A percentile compares a stretch with the other conserved stretches of the same genome.
Conservation (phyloP, 2,113 vertebrate genomes). For the Podilymbus podiceps region DNA sequence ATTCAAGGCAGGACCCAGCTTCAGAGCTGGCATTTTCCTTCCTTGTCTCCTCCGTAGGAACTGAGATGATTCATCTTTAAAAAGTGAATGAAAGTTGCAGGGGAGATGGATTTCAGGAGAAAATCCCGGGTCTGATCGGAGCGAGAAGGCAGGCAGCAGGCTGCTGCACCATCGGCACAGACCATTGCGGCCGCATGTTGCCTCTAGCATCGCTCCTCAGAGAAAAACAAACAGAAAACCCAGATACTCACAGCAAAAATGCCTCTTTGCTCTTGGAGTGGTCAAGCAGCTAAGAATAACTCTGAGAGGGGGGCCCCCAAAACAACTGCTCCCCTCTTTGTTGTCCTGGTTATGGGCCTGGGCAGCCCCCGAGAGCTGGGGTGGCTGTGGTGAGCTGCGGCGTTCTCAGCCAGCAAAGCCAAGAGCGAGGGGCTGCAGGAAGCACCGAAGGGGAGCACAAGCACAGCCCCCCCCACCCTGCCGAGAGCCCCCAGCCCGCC, state of each 20-base stretch:
- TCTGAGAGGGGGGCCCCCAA: background rate
- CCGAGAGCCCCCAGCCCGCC: background rate
- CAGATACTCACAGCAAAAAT: accelerated
- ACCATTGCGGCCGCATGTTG: accelerated
- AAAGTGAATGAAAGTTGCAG: background rate
- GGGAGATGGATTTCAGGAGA: background rate
- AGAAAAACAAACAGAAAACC: background rate
- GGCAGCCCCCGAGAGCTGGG: background rate
- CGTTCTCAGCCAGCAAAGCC: background rate
- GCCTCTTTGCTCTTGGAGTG: accelerated
- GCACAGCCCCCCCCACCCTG: accelerated
- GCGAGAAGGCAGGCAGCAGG: accelerated
- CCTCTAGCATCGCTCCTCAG: no score
- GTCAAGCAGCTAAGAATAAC: background rate
- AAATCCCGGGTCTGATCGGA: background rate
- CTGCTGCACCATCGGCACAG: background rate
- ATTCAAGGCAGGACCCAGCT: background rate
- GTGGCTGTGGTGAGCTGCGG: background rate
- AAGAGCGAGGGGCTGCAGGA: background rate
- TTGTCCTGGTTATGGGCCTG: background rate
- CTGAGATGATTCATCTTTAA: background rate
- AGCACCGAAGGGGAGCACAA: background rate
- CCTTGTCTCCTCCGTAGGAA: background rate
- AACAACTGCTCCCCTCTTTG: background rate
- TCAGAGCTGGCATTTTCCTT: background rate